Base-by-base conservation (phyloP, 2,888 invertebrate genomes). In the Zhuqinia jingwanae region DNA sequence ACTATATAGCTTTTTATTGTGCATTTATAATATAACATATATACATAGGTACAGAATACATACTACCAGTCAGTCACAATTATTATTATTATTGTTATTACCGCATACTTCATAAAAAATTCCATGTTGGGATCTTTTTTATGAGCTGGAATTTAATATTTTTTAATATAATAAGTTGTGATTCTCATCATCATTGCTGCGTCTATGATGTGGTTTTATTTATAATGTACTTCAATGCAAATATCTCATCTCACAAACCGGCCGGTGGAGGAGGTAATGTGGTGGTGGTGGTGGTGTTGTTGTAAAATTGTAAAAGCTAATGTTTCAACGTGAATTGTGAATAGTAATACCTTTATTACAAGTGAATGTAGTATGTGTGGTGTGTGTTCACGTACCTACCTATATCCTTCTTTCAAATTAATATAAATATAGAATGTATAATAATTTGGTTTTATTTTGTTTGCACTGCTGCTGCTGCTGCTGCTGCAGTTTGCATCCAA, bases 121-220 rank as follows among this genome's bases (percentile, higher is more conserved):
- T 75, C 85, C 85, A 86, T 56, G 86, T 76, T 76, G 81, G 81
- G 77, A 65, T 85, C 65, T 84, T 68, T 82, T 86, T 81, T 86
- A 86, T 86, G 86, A 77, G 86, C 77, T 86, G 86, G 86, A 86
- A 86, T 86, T 86, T 76, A 81, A 86, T 86, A 86, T 81, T 81
- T 85, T 85, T 78, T 84, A 78, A 79, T 85, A 76, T 79, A 78
- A 79, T 85, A 70, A 79, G 68, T 81, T 76, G 73, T 81, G 60
- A 85, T 85, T 36, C 36, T 36, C 76, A 86, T 81, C 65, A 65
- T 56, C 85, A 76, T 80, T 68, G 11, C 56, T 58, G 47, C n/a
- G n/a, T 22, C 30, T 6, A 36, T 36, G 36, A 6, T 77, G 77
- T 42, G 60, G 75, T 80, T 78, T 85, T 73, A 84, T 84, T 82